Evolutionary conservation across 1,140 invertebrate genomes (phyloP).

Genomic region (Samia ricini): DNA sequence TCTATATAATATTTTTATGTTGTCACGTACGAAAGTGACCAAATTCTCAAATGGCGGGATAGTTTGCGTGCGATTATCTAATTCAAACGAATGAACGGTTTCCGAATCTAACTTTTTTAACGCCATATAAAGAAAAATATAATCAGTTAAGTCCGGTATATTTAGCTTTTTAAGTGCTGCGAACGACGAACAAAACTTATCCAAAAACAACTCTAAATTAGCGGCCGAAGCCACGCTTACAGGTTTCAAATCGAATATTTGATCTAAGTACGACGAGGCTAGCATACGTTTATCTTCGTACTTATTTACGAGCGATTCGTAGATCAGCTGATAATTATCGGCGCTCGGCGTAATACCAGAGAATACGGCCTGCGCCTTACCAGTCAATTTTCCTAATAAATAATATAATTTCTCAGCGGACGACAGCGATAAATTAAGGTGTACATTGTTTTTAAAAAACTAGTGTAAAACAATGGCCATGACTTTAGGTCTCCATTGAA

Average conservation of each 20-base stretch:
- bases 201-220: not conserved
- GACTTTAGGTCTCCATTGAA: not conserved
- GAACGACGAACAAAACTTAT: not conserved
- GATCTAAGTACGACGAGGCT: slow-evolving; percentile 17
- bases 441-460: not conserved
- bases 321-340: slow-evolving; percentile 18
- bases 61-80: not conserved
- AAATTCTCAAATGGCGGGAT: not conserved
- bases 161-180: not conserved
- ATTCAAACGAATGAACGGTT: not conserved
- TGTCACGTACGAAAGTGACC: not conserved
- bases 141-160: not conserved
- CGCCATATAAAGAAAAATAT: not conserved
- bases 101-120: not conserved
- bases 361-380: slow-evolving; percentile 7
- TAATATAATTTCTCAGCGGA: slow-evolving; percentile 9
- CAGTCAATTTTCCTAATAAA: slow-evolving; percentile 7
- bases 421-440: not conserved
- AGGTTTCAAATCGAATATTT: slow-evolving; percentile 18
- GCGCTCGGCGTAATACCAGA: slow-evolving; percentile 13
- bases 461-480: slow-evolving; percentile 3
- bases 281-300: slow-evolving; percentile 19
- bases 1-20: not conserved
- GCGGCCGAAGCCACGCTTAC: not conserved
- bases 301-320: slow-evolving; percentile 13